A percentile compares a stretch with the other conserved stretches of the same genome.
phyloP scores from a whole-genome alignment of 2,888 invertebrate genomes.

The Diabrotica balteata region DNA sequence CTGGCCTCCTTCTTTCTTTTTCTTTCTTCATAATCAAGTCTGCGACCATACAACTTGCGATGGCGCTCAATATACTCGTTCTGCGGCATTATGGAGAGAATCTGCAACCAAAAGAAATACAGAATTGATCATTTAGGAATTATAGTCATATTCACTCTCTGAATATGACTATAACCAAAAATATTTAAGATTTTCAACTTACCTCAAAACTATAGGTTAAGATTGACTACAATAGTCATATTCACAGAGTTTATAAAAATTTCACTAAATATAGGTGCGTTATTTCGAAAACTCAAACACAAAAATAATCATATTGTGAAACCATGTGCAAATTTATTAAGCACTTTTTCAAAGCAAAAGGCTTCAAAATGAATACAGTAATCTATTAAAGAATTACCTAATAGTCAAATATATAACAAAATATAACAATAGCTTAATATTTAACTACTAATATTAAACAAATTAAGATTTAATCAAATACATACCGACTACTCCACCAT shows the following conservation, averaged over 20 bases:
- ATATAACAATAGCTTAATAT: conserved; percentile 7
- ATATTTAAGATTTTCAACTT: conserved; percentile 44
- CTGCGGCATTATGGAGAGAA: conserved; percentile 82
- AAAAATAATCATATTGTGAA: background rate
- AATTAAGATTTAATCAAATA: conserved; percentile 33
- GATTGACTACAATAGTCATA: conserved; percentile 54
- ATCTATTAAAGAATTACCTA: no score
- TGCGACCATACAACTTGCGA: conserved; percentile 93
- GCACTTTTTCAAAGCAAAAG: no score
- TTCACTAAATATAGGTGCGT: conserved; percentile 32
- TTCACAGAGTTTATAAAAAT: conserved; percentile 50
- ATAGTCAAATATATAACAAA: background rate
- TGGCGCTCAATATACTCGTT: conserved; percentile 99
- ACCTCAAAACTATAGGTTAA: conserved; percentile 42
- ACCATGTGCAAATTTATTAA: conserved; percentile 21
- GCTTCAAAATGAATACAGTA: no score
- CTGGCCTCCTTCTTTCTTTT: conserved; percentile 96
- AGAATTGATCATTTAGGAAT: conserved; percentile 33
- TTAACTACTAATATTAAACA: conserved; percentile 8
- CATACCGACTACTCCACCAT: conserved; percentile 57
- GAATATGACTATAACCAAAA: conserved; percentile 58
- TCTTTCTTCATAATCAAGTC: conserved; percentile 97
- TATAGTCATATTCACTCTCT: conserved; percentile 57
- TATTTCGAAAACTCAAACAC: background rate
- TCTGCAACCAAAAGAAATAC: conserved; percentile 39